Base-by-base conservation (phyloP, 2,113 vertebrate species). In the Petrocephalus microphthalmus region DNA sequence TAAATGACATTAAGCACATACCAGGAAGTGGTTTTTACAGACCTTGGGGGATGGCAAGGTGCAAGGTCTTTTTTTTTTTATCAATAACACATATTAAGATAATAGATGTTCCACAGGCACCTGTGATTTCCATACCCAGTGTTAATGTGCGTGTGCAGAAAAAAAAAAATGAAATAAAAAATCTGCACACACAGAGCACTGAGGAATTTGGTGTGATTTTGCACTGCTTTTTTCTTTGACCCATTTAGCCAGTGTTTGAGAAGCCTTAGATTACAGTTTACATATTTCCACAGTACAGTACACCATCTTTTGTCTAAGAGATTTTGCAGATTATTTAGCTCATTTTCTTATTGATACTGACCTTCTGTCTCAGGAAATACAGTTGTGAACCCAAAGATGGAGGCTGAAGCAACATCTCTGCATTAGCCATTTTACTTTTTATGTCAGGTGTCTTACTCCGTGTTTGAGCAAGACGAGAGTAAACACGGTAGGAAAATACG, bases 1-100 rank as follows among this genome's bases (percentile, higher is more conserved):
- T 86, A 57, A 88, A 89, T 93, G 82, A 87, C 91, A 94, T 92
- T 92, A 93, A 87, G 91, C 89, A 93, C 84, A 88, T 45, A 90
- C 84, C 91, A 94, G 95, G 95, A 95, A 95, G 94, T 95, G 95
- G 94, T 89, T 93, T 83, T 83, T 94, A 87, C 90, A 64, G 92
- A 88, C 88, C 92, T 92, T 78, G 64, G 22, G 88, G 88, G 87
- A 90, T 54, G 84, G 88, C 85, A 91, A 78, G 93, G 90, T 87
- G 89, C 90, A 89, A 29, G 5, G 22, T 89, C 85, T 91, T 88
- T 56, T 85, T 89, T 82, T 91, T 88, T 56, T 56, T 56, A 85
- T 85, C 13, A 1, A 49, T 85, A 56, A 85, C 52, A 90, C 87
- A 86, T 85, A 90, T 84, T 86, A 82, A 25, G 53, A 83, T 22